These are phyloP conservation scores for Malurus elegans DNA, from an alignment of 2,113 vertebrate genomes.

Conservation along the genomic window DNA sequence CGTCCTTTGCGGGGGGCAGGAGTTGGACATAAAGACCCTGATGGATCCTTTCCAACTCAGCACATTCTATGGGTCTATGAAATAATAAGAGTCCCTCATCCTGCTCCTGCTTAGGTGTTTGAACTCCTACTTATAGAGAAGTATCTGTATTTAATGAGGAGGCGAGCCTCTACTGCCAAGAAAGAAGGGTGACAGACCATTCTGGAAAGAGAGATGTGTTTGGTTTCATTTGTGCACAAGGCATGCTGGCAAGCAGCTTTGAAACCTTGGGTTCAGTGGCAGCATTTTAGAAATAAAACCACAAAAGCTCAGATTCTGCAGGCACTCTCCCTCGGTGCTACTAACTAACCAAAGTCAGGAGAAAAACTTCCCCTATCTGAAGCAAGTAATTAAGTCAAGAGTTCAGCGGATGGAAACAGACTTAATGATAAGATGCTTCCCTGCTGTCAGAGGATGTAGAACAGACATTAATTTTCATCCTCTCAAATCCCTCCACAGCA, in stretches of 20 bases:
- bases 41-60: background rate
- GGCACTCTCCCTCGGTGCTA: background rate
- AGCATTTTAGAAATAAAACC: background rate
- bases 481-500: background rate
- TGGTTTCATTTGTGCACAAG: background rate
- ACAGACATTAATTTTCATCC: background rate
- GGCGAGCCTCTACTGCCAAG: background rate
- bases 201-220: background rate
- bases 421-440: background rate
- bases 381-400: slow-evolving; percentile 9
- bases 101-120: background rate
- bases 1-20: background rate
- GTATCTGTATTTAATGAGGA: background rate
- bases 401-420: background rate
- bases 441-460: slow-evolving; percentile 1
- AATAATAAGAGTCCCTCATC: background rate
- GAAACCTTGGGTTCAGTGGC: background rate
- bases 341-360: background rate
- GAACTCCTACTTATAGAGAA: background rate
- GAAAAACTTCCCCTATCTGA: background rate
- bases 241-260: background rate
- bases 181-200: background rate
- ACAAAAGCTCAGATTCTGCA: background rate
- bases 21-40: too few species aligned
- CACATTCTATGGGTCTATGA: background rate